Evolutionary conservation across 2,888 invertebrate species (phyloP).

Genomic region (Patella caerulea): DNA sequence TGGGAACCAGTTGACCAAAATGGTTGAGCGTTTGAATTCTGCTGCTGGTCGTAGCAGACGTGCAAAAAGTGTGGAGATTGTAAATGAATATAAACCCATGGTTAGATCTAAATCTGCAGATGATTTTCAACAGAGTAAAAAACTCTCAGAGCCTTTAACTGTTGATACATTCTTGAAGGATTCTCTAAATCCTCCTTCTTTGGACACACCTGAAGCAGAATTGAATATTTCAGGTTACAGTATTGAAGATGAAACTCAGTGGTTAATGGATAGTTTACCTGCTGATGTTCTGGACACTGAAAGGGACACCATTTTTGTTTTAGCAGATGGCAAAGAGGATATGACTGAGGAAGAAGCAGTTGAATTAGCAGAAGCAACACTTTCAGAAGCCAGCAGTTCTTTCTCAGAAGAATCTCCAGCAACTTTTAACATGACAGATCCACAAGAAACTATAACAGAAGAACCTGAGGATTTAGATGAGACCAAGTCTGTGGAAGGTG

Average conservation of each 20-base stretch:
- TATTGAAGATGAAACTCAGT: slow-evolving; percentile 7
- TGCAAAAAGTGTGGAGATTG: neutral
- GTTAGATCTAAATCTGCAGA: neutral
- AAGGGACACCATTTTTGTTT: slow-evolving; percentile 47
- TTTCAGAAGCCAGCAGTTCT: slow-evolving; percentile 23
- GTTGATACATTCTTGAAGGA: neutral
- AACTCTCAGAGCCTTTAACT: slow-evolving; percentile 12
- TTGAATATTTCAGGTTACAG: neutral
- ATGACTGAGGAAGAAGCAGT: slow-evolving; percentile 56
- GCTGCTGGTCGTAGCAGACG: slow-evolving; percentile 50
- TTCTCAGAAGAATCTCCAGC: neutral
- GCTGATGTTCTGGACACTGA: slow-evolving; percentile 35
- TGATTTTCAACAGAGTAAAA: neutral
- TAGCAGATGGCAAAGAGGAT: slow-evolving; percentile 49
- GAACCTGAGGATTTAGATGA: no score
- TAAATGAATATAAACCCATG: neutral
- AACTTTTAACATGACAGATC: no score
- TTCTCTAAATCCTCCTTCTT: neutral
- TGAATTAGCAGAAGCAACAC: slow-evolving; percentile 47
- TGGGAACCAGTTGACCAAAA: slow-evolving; percentile 45
- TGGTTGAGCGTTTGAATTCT: slow-evolving; percentile 61
- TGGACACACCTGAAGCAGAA: neutral
- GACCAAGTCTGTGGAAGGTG: no score
- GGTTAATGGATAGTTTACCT: slow-evolving; percentile 35
- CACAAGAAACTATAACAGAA: no score